Base-by-base conservation (phyloP, 2,113 vertebrate species). In the Grammomys dolichurus region DNA sequence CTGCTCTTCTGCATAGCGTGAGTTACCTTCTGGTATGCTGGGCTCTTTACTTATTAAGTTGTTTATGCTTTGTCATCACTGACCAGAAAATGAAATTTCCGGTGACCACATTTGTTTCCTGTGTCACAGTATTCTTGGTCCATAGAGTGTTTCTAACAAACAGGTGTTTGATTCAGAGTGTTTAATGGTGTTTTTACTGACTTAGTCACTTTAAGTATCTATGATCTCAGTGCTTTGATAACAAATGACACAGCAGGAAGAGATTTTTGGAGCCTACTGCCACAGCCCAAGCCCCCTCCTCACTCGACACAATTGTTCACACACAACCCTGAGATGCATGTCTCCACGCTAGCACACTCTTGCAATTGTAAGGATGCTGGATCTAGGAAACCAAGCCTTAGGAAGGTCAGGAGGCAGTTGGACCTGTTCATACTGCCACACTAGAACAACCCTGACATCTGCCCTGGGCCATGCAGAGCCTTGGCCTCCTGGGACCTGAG, bases 351-450 rank as follows among this genome's bases (percentile, higher is more conserved):
- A 24, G 20, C 20, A 3, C 0, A 56, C 2, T 33, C 26, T 4
- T 33, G 36, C 8, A 11, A 17, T 31, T 13, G 9, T 19, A 28
- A 26, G 70, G 48, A 69, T 2, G 14, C 24, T 7, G 13, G 4
- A 0, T 14, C 48, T 33, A 2, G 5, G 54, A 85, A 26, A 31
- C 28, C 40, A 33, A 28, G 28, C 28, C 9, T 26, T 17, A 36
- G 70, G 72, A 81, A 87, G 56, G 26, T 9, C 26, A 56, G 6
- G 19, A 1, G 7, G 2, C 22, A 8, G 4, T 48, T 36, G 73
- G 33, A 36, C 48, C 76, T 65, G 1, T 33, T 75, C 5, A 4
- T 0, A 1, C 28, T 1, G 1, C 3, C 46, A 51, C 5, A 36
- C 22, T 26, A 75, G 69, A 78, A 5, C 0, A 8, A 22, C 84